phyloP scores from a whole-genome alignment of 2,888 invertebrate species.

The Gari tellinella region DNA sequence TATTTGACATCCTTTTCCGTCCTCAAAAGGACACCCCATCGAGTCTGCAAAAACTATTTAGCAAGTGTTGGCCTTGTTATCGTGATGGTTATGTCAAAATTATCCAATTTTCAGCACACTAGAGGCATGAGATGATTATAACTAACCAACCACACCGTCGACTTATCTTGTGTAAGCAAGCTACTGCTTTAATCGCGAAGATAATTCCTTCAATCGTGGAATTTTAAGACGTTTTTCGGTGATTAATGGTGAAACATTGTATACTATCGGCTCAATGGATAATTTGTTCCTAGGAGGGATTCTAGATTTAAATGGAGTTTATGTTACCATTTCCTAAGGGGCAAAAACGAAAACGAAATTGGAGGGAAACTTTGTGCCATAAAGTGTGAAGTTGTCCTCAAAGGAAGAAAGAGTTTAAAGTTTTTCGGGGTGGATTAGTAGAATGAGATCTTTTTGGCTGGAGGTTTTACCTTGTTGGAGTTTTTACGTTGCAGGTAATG shows the following conservation, averaged over 20 bases:
- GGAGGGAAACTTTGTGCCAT: no score
- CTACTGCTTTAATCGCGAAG: slow-evolving; percentile 54
- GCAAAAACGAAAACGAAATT: no score
- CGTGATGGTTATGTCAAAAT: slow-evolving; percentile 32
- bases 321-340: slow-evolving; percentile 43
- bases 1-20: no score
- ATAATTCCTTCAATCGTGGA: slow-evolving; percentile 54
- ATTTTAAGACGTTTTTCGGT: slow-evolving; percentile 59
- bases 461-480: no score
- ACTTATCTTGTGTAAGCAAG: slow-evolving; percentile 55
- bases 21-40: no score
- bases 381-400: no score
- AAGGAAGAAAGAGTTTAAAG: no score
- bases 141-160: slow-evolving; percentile 45
- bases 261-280: slow-evolving; percentile 50
- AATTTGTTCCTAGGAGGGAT: slow-evolving; percentile 67
- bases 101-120: slow-evolving; percentile 40
- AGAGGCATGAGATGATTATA: slow-evolving; percentile 51
- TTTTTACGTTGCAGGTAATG: no score
- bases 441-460: no score
- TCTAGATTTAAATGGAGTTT: slow-evolving; percentile 54
- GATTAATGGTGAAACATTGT: slow-evolving; percentile 54
- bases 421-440: no score
- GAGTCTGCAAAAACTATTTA: slow-evolving; percentile 3
- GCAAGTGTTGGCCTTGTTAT: slow-evolving; percentile 24